Base-by-base conservation (phyloP, 2,888 invertebrate genomes). In the Nephrocerus scutellatus region DNA sequence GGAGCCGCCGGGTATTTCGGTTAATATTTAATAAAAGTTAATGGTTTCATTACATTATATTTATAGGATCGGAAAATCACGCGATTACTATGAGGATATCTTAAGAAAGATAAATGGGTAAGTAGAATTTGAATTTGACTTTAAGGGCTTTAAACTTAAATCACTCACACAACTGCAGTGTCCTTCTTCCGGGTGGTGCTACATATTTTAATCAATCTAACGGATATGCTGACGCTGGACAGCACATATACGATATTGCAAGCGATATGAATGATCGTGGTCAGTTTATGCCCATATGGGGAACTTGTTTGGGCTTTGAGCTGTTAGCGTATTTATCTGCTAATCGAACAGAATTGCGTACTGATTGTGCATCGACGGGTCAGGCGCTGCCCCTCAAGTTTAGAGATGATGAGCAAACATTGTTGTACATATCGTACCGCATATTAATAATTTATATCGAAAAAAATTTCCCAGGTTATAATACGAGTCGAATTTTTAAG, bases 221-320 rank as follows among this genome's bases (percentile, higher is more conserved):
- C n/a, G 86, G 86, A 2, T 89, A 82, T 62, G 82, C 80, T 0
- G 82, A 82, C 43, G 84, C 88, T 2, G 89, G 84, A 0, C 73
- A 75, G 49, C 70, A 73, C 34, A 76, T 87, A 41, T 79, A 78
- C 52, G 74, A 83, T 35, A 71, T 84, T 31, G 86, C 86, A 0
- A 64, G 74, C 41, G 60, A 76, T 57, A 63, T 81, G 39, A 88
- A 90, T 57, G 69, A 79, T 2, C 65, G 71, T 2, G 85, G 83
- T 2, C 53, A 31, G 3, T 80, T 82, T 56, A 89, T 90, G 60
- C 92, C 93, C 0, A 63, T 95, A 29, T 86, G 86, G 74, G 92
- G 89, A 1, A 90, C 83, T 2, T 93, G 93, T 55, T 74, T 91
- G 21, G 93, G 93, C 15, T 87, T 90, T 66, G 85, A 95, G 59